A percentile compares a stretch with the other conserved stretches of the same genome.
phyloP scores from a whole-genome alignment of 2,113 vertebrate genomes.

The Myrmecophaga tridactyla region DNA sequence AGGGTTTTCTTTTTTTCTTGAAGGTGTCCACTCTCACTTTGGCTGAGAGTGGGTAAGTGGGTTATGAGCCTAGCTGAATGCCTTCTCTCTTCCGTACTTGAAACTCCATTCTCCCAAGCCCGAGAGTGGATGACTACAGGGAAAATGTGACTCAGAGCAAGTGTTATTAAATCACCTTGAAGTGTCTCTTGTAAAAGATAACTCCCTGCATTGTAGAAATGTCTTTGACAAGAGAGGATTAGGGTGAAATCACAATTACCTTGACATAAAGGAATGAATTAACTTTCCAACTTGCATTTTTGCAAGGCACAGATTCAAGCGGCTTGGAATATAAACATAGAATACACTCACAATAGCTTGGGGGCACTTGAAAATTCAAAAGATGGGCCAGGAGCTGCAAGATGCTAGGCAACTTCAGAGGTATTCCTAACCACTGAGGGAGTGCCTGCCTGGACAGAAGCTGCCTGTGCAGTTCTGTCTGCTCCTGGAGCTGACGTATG shows the following conservation, averaged over 20 bases:
- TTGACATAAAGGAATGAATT: conserved; percentile 78
- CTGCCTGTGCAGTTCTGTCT: neutral
- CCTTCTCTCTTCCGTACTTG: conserved; percentile 66
- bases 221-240: conserved; percentile 76
- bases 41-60: conserved; percentile 61
- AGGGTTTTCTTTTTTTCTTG: conserved; percentile 40
- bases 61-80: conserved; percentile 60
- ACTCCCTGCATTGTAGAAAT: conserved; percentile 70
- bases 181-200: conserved; percentile 79
- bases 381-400: conserved; percentile 66
- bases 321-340: conserved; percentile 71
- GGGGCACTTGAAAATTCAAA: conserved; percentile 75
- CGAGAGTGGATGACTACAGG: conserved; percentile 60
- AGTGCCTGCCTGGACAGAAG: conserved; percentile 62
- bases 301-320: conserved; percentile 64
- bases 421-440: conserved; percentile 13
- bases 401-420: conserved; percentile 57
- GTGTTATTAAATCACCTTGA: conserved; percentile 79
- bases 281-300: conserved; percentile 77
- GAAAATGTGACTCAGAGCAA: conserved; percentile 73
- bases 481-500: neutral
- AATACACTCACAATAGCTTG: conserved; percentile 58
- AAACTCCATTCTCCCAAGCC: conserved; percentile 58
- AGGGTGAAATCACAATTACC: conserved; percentile 77
- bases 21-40: no score